phyloP scores from a whole-genome alignment of 35 echinoderm and acorn worm species.

The Lytechinus variegatus region DNA sequence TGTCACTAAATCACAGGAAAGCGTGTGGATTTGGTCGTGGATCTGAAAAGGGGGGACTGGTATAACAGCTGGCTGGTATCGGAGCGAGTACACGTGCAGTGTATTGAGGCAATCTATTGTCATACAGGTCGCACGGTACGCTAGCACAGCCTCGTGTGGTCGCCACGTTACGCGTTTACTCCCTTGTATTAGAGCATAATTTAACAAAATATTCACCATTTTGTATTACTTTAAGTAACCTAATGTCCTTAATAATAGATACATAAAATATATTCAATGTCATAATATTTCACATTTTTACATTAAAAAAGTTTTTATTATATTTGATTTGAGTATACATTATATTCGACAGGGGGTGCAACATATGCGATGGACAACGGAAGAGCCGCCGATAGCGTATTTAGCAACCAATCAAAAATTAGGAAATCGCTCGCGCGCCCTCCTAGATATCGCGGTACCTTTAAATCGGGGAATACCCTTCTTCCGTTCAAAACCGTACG shows the following conservation, averaged over 20 bases:
- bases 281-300: too few species aligned
- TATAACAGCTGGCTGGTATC: background rate
- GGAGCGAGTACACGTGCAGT: background rate
- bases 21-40: background rate
- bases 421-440: slow-evolving; percentile 33
- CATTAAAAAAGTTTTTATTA: background rate
- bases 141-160: slow-evolving; percentile 32
- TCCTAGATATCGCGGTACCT: slow-evolving; percentile 30
- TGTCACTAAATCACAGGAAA: background rate
- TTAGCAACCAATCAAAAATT: slow-evolving; percentile 65
- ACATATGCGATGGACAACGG: background rate
- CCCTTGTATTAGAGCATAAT: background rate
- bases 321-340: background rate
- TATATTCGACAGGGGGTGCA: background rate
- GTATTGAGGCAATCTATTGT: background rate
- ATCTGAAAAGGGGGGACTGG: background rate
- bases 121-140: slow-evolving; percentile 13
- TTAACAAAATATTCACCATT: background rate
- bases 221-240: background rate
- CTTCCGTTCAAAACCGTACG: background rate
- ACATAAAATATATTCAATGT: too few species aligned
- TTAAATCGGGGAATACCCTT: slow-evolving; percentile 48
- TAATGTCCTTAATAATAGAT: background rate
- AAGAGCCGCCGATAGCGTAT: slow-evolving; percentile 54
- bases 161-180: background rate